Base-by-base conservation (phyloP, 2,888 invertebrate genomes). In the Scaptomyza parva region DNA sequence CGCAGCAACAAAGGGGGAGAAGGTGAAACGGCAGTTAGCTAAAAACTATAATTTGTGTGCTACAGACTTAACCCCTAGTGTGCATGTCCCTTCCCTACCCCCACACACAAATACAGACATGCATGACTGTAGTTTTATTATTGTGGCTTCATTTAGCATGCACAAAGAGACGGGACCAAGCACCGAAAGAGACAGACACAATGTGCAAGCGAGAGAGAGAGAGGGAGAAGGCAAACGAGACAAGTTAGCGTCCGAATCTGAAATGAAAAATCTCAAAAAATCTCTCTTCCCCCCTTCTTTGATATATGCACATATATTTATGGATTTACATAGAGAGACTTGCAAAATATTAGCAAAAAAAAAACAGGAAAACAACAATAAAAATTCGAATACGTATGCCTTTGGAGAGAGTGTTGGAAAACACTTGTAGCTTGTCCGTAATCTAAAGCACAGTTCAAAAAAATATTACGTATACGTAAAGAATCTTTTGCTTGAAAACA, bases 111-210 rank as follows among this genome's bases (percentile, higher is more conserved):
- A 53, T 35, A 45, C 48, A 40, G 2, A 28, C 43, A 59, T 58
- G 44, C 39, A 43, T 43, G 63, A 52, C 55, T 68, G 33, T 70
- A 26, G 63, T 72, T 87, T 88, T 83, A 83, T 88, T 83, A 83
- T 88, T 88, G 82, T 88, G 88, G 86, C 88, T 89, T 86, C 82
- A 89, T 88, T 86, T 88, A 66, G 67, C 68, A 78, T 82, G 86
- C 75, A 71, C 69, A 76, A 73, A 73, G 61, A 47, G 70, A 85
- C 40, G 61, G 47, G 70, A 85, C 40, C 67, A 59, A 37, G n/a
- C 17, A 45, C 47, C 12, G 37, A 51, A 26, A 33, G 26, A 24
- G 59, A 17, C 12, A 20, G 37, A 14, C 45, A 17, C 26, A 2
- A 45, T 20, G 35, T 6, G 11, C 4, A 26, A 37, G 51, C 20